Base-by-base conservation (phyloP, 2,888 invertebrate genomes). In the Drepanosiphum platanoidis region DNA sequence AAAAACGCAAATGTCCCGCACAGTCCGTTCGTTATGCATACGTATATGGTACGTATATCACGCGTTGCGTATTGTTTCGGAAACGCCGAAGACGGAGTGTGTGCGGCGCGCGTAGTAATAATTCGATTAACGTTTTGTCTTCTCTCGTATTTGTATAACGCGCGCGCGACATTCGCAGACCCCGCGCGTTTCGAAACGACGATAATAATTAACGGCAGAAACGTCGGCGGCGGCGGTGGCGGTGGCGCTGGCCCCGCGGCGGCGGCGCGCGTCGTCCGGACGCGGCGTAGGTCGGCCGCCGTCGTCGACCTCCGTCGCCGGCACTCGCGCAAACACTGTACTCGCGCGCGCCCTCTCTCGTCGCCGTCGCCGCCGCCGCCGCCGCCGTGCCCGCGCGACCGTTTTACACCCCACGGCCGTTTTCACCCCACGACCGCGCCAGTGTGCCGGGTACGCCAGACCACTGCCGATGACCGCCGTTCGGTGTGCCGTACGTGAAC, bases 181-280 rank as follows among this genome's bases (percentile, higher is more conserved):
- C n/a, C n/a, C 11, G 22, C 61, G 61, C 61, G 61, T n/a, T 9
- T 9, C 61, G 61, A 8, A 61, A 61, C 61, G 22, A 72, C 27
- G 9, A 34, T 7, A 34, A 52, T 75, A 75, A 75, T 75, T 58
- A 74, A 75, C 74, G 52, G 74, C 52, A 52, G 52, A 34, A 75
- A 34, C 74, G 1, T 5, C 27, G 15, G 27, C 0, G 22, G 1
- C 27, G 22, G 8, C 27, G 39, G 39, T 27, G 22, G 18, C 3
- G 39, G n/a, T n/a, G n/a, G n/a, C n/a, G n/a, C n/a, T n/a, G n/a
- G n/a, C n/a, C n/a, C n/a, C n/a, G n/a, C 74, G 1, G 13, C 27
- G 15, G 27, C 0, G 22, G 42, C n/a, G 52, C 22, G 52, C 7
- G 46, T 72, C 72, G 32, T 74, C 46, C 72, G 1, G 39, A 39